Evolutionary conservation across 2,797 vertebrate genomes (phyloP), one percentile per base, ranked within the genome.

Genomic region (Sebastes diploproa): DNA sequence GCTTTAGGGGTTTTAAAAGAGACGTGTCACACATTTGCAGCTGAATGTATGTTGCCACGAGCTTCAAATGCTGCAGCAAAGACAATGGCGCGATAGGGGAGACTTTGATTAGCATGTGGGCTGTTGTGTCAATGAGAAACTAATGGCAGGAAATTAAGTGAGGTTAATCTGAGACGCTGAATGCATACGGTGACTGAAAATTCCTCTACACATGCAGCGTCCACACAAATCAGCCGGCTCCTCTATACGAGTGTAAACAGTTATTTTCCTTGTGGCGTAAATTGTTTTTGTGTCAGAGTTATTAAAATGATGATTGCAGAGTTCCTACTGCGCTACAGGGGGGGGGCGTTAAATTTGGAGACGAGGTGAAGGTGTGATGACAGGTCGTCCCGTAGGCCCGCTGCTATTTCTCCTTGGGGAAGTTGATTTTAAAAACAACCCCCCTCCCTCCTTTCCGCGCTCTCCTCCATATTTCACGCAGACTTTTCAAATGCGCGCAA

Each of bases 401-500:
- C 78, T 70, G 86, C 65, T 32, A 29, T 88, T 89, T 85, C 83
- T 88, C 87, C 88, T 78, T 50, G 34, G 68, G 83, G 88, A 78
- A 77, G 80, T 81, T 32, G 75, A 80, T 78, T 89, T 52, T 81
- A 32, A 85, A 86, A 85, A 84, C 73, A 81, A 63, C 52, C 50
- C 22, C 63, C 50, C n/a, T 25, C 27, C 50, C 50, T 23, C 25
- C 50, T 20, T 60, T 46, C 18, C 38, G 23, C 10, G 1, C 56
- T 69, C 58, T 20, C 75, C 58, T 46, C 88, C 70, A 77, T 88
- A 91, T 92, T 91, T 91, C 91, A 90, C 75, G 27, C 61, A 54
- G 62, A 77, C 87, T 83, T 91, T 84, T 94, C 80, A 90, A 88
- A 92, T 55, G 30, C 7, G 0, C 5, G 27, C 83, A 90, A 86